Evolutionary conservation across 2,113 vertebrate genomes (phyloP).

Genomic region (Crotalus viridis): DNA sequence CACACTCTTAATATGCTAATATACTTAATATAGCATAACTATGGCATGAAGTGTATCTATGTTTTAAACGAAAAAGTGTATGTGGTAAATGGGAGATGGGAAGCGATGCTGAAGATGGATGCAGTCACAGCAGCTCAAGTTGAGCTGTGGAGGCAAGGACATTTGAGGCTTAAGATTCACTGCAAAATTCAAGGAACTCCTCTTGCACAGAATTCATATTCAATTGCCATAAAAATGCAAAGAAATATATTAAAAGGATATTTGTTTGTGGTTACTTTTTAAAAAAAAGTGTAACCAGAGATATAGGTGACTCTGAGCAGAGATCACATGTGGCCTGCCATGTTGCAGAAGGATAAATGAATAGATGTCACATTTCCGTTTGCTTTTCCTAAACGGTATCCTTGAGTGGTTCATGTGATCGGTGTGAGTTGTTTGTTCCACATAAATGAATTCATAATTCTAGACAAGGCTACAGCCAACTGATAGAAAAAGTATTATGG

Average conservation of each 20-base stretch:
- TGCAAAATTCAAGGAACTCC: not conserved
- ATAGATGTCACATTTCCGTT: not conserved
- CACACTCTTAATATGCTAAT: not conserved
- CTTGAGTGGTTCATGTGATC: not conserved
- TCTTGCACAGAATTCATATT: not conserved
- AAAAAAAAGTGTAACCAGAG: not conserved
- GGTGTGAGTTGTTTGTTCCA: slow-evolving; percentile 13
- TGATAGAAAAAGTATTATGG: slow-evolving; percentile 26
- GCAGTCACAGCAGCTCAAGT: not conserved
- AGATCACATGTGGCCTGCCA: not conserved
- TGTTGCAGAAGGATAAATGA: not conserved
- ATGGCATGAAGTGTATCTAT: not conserved
- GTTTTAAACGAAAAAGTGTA: not conserved
- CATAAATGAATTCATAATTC: slow-evolving; percentile 21
- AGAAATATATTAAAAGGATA: not conserved
- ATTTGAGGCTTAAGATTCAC: not conserved
- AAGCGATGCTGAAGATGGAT: not conserved
- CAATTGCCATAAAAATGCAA: not conserved
- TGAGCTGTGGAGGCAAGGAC: not conserved
- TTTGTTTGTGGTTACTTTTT: not conserved
- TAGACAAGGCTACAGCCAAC: not conserved
- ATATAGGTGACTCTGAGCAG: not conserved
- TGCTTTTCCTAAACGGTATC: not conserved
- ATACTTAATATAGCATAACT: not conserved
- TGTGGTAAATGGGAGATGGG: not conserved